Evolutionary conservation across 2,888 invertebrate genomes (phyloP), one percentile per base, ranked within the genome.

Genomic region (Gisinianus flammeolus): DNA sequence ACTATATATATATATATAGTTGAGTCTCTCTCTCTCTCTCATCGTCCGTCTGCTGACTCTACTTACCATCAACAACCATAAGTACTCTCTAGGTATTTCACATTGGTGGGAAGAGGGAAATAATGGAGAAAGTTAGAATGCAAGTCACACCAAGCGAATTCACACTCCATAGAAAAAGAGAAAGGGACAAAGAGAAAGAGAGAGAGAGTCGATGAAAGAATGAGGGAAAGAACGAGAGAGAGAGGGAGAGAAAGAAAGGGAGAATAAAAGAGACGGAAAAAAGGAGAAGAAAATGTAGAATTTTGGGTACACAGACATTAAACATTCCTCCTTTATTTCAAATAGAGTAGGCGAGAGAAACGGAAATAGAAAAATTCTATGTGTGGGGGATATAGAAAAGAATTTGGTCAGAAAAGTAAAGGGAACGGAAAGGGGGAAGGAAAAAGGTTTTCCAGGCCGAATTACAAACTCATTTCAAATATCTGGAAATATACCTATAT

Each of bases 51-150:
- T 44, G 1, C 44, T 1, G 19, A 2, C 44, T 6, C 44, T 6
- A 4, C 44, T 6, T 19, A 44, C 44, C 44, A 44, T 44, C 44
- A 44, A 44, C 44, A 44, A 44, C 44, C 44, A 10, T 35, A 68
- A 68, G 44, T 19, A 44, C 68, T 68, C 68, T 33, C 44, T 68
- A 24, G 68, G 44, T 44, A 68, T 68, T 68, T 68, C 22, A 22
- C 10, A 64, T 30, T 31, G 16, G 26, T 35, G 35, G 35, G 26
- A 68, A 33, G 62, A 35, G 62, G 24, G 62, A 26, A 73, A 73
- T 73, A 73, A 73, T 73, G 64, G 73, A 44, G 35, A 73, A 73
- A 73, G 35, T 62, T 73, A 64, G 73, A 73, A 73, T 58, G 62
- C 35, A 35, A 10, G 31, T 22, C 44, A 68, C 62, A 58, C 22